These are phyloP conservation scores for Micrastur ruficollis DNA, from an alignment of 2,797 vertebrate genomes.

Conservation along the genomic window DNA sequence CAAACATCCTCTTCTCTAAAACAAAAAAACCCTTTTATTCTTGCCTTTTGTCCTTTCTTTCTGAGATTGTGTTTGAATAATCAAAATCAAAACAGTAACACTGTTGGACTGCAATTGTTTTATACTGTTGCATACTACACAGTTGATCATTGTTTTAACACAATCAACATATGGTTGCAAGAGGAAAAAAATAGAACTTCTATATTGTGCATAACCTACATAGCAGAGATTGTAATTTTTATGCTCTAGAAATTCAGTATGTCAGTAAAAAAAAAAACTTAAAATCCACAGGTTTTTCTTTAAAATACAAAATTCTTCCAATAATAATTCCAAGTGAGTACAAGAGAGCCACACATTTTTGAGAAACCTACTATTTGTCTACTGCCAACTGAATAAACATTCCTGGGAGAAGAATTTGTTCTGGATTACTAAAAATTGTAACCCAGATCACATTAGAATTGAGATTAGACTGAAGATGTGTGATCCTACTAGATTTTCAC, in stretches of 20 bases:
- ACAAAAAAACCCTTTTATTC: not conserved
- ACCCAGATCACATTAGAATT: not conserved
- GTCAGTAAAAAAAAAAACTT: not conserved
- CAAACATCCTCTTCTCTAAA: not conserved
- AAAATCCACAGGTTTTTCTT: not conserved
- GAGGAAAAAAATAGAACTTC: not conserved
- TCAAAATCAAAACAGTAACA: not conserved
- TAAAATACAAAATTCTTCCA: not conserved
- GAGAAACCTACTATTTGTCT: not conserved
- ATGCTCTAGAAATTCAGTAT: not conserved
- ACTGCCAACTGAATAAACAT: not conserved
- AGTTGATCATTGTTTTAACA: accelerated
- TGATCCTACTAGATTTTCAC: not conserved
- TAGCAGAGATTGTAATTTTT: not conserved
- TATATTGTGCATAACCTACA: not conserved
- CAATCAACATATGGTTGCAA: not conserved
- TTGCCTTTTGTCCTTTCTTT: not conserved
- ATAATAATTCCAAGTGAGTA: not conserved
- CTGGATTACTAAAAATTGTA: not conserved
- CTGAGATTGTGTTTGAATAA: not conserved
- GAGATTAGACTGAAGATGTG: not conserved
- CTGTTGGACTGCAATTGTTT: not conserved
- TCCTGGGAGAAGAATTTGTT: not conserved
- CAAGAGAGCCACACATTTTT: not conserved
- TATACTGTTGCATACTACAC: not conserved